Percentiles rank a stretch among this genome's conserved stretches.
Conservation (phyloP, 2,113 vertebrate genomes). For the Malurus elegans region DNA sequence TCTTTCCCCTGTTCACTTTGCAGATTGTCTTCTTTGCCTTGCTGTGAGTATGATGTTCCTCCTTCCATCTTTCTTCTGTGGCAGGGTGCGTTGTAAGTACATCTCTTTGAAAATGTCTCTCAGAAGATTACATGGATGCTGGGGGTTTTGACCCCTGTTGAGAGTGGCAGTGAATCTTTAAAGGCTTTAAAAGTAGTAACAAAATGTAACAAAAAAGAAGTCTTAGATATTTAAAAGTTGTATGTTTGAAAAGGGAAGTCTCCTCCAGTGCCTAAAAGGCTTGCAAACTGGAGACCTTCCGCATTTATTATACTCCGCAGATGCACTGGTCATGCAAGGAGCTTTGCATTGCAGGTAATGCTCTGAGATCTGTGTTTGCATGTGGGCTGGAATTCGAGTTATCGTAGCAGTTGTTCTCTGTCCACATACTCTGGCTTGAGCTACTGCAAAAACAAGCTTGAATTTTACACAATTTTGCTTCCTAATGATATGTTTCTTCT, state of each 20-base stretch:
- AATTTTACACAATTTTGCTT: background rate
- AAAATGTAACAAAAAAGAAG: background rate
- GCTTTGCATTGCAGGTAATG: background rate
- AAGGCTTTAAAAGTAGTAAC: background rate
- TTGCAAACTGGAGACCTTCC: background rate
- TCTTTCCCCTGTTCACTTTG: background rate
- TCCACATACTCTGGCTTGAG: background rate
- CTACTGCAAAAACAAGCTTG: background rate
- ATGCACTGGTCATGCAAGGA: background rate
- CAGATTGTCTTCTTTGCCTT: background rate
- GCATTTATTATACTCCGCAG: background rate
- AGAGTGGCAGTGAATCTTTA: background rate
- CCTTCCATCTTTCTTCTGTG: background rate
- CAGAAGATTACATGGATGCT: background rate
- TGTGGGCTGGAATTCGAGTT: background rate
- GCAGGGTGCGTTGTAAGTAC: fast-evolving
- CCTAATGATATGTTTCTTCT: background rate
- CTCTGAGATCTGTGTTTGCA: background rate
- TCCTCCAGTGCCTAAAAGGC: background rate
- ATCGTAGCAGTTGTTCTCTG: background rate
- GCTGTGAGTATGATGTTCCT: background rate
- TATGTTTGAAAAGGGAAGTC: background rate
- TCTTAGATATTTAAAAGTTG: background rate
- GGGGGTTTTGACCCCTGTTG: background rate
- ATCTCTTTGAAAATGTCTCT: background rate